Evolutionary conservation across 2,888 invertebrate species (phyloP).

Genomic region (Acrobasis consociella): DNA sequence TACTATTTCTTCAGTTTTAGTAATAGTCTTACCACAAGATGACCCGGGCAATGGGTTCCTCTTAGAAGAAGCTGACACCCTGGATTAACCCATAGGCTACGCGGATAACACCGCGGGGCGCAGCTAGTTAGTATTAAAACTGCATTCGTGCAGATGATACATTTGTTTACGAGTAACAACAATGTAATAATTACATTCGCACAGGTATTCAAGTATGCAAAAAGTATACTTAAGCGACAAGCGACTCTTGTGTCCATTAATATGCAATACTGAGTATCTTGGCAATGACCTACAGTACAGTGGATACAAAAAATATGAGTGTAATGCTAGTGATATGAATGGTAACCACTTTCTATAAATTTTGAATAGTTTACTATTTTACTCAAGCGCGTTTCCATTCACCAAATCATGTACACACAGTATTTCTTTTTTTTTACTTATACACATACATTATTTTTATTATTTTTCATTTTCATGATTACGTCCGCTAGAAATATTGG

Average conservation of each 20-base stretch:
- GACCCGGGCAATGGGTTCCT: too few relatives aligned
- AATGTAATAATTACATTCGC: background rate
- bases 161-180: background rate
- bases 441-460: too few relatives aligned
- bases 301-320: background rate
- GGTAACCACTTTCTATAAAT: background rate
- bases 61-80: too few relatives aligned
- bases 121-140: too few relatives aligned
- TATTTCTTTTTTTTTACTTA: too few relatives aligned
- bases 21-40: too few relatives aligned
- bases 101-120: too few relatives aligned
- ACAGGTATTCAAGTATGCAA: background rate
- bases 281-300: constrained; percentile 2
- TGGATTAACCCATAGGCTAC: too few relatives aligned
- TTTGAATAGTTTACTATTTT: background rate
- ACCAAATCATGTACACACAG: background rate
- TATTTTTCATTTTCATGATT: too few relatives aligned
- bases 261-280: constrained; percentile 1
- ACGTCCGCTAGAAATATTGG: too few relatives aligned
- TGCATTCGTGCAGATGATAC: background rate
- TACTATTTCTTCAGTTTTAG: too few relatives aligned
- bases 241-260: background rate
- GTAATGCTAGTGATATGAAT: background rate
- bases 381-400: background rate
- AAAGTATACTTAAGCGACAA: background rate